These are phyloP conservation scores for Actinopyga echinites DNA, from an alignment of 53 echinoderm and acorn worm species.

Conservation along the genomic window DNA sequence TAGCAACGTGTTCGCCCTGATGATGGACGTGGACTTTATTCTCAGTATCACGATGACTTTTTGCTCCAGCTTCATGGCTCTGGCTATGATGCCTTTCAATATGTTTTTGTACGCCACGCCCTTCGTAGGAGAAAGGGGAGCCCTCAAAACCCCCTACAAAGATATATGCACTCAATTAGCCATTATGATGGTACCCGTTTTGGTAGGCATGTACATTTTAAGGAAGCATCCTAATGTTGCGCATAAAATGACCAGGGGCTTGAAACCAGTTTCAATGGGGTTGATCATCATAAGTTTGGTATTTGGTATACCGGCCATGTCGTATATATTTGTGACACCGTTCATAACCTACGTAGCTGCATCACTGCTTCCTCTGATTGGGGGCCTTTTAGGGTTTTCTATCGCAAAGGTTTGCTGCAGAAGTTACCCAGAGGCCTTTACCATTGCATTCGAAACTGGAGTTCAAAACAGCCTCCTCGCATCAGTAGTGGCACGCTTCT, in stretches of 20 bases:
- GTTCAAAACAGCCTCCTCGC: conserved; percentile 91
- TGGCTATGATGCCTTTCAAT: conserved; percentile 93
- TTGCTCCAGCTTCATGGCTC: conserved; percentile 79
- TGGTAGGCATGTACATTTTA: conserved; percentile 71
- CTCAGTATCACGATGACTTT: conserved; percentile 94
- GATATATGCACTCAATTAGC: conserved; percentile 67
- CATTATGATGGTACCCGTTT: conserved; percentile 66
- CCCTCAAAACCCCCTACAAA: conserved; percentile 70
- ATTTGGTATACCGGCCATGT: conserved; percentile 73
- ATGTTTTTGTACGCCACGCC: conserved; percentile 76
- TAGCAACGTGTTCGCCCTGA: conserved; percentile 83
- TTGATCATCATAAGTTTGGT: conserved; percentile 67
- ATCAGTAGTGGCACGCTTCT: conserved; percentile 72
- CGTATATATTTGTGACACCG: conserved; percentile 70
- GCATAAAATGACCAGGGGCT: conserved; percentile 65
- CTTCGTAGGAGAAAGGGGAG: conserved; percentile 48
- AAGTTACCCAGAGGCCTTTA: conserved; percentile 57
- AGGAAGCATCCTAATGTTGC: conserved; percentile 50
- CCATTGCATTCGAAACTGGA: conserved; percentile 92
- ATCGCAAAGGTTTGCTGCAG: conserved; percentile 71
- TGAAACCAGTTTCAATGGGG: conserved; percentile 74
- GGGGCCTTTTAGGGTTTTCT: conserved; percentile 68
- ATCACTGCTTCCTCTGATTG: conserved; percentile 70
- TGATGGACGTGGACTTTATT: conserved; percentile 84
- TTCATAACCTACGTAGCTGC: conserved; percentile 72